A percentile compares a stretch with the other conserved stretches of the same genome.
Evolutionary conservation across 2,113 vertebrate species (phyloP).

Genomic region (Phaethon lepturus): DNA sequence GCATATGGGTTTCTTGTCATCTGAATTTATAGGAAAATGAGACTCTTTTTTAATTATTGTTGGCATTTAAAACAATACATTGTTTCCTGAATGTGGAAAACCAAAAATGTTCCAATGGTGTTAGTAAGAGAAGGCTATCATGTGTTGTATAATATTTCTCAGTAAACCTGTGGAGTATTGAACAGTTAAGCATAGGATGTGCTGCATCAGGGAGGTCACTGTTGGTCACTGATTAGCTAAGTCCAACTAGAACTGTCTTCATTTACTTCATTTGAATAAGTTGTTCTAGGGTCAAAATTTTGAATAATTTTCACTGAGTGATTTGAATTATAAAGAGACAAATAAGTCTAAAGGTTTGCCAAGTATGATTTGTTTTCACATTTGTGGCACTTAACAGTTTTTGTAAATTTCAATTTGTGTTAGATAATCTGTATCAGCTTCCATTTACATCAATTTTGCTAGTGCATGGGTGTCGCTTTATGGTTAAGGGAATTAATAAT

Average conservation of each 20-base stretch:
- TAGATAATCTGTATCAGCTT: slow-evolving; percentile 67
- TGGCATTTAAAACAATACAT: not conserved
- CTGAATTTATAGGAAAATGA: not conserved
- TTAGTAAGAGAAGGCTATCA: not conserved
- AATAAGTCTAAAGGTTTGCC: not conserved
- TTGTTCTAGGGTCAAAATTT: not conserved
- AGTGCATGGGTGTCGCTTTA: slow-evolving; percentile 32
- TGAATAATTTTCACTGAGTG: not conserved
- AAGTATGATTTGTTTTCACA: slow-evolving; percentile 59
- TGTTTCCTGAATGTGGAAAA: not conserved
- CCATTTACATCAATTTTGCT: slow-evolving; percentile 67
- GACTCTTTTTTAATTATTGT: not conserved
- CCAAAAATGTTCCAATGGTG: not conserved
- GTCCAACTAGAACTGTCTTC: not conserved
- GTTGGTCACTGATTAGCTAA: not conserved
- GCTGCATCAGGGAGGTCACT: not conserved
- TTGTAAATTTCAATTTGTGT: slow-evolving; percentile 68
- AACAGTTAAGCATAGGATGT: not conserved
- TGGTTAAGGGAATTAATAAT: slow-evolving; percentile 62
- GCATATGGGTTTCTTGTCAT: not conserved
- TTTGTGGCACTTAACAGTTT: slow-evolving; percentile 54
- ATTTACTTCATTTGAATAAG: not conserved
- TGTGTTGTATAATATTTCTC: not conserved
- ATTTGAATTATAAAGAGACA: not conserved
- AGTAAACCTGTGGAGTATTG: not conserved